Conservation (phyloP, 2,888 invertebrate genomes). For the Drosophila maculinotata region DNA sequence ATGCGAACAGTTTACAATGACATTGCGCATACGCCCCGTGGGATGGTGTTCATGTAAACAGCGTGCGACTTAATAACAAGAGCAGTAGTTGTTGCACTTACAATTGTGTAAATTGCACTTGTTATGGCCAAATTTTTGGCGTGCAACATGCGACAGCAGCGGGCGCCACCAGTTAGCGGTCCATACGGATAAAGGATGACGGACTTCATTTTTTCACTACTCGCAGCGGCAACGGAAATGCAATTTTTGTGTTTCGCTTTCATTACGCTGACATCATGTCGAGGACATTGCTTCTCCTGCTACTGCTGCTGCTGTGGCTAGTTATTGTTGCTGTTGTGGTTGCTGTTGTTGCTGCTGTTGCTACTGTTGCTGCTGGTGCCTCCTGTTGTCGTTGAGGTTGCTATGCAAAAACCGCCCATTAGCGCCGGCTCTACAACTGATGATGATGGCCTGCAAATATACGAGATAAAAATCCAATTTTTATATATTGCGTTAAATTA, state of each 20-base stretch:
- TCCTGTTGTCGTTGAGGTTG: slow-evolving; percentile 19
- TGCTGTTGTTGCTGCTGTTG: slow-evolving; percentile 10
- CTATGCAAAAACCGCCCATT: slow-evolving; percentile 27
- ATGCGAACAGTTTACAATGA: slow-evolving; percentile 19
- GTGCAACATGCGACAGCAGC: slow-evolving; percentile 89
- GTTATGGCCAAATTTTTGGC: slow-evolving; percentile 90
- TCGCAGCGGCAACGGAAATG: slow-evolving; percentile 63
- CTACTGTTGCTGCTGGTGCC: slow-evolving; percentile 4
- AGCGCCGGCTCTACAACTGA: slow-evolving; percentile 6
- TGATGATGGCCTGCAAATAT: slow-evolving; percentile 55
- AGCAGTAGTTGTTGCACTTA: slow-evolving; percentile 85
- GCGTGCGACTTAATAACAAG: slow-evolving; percentile 25
- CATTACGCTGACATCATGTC: slow-evolving; percentile 74
- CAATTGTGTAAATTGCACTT: slow-evolving; percentile 90
- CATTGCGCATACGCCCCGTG: slow-evolving; percentile 58
- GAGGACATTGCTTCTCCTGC: slow-evolving; percentile 6
- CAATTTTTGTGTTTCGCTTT: slow-evolving; percentile 72
- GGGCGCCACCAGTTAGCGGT: slow-evolving; percentile 84
- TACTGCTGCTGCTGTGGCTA: slow-evolving; percentile 16
- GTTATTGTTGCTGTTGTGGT: slow-evolving; percentile 14
- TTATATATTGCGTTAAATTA: slow-evolving; percentile 48
- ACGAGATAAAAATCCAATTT: slow-evolving; percentile 48
- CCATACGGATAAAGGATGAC: slow-evolving; percentile 86
- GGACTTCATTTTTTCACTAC: slow-evolving; percentile 86
- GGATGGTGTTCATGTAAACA: slow-evolving; percentile 27